Base-by-base conservation (phyloP, 2,888 invertebrate genomes). In the Belgica antarctica region DNA sequence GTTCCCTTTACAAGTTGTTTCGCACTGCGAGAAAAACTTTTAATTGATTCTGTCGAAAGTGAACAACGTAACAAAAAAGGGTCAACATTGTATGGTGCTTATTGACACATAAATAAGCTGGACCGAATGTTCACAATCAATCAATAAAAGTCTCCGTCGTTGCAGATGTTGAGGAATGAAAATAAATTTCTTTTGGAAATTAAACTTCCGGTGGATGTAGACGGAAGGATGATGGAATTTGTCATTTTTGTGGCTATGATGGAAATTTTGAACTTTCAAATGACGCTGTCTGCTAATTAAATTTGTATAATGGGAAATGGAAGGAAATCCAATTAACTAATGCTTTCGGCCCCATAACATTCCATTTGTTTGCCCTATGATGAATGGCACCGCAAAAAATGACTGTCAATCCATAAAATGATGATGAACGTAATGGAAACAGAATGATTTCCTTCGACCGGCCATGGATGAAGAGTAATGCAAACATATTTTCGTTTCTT, bases 241-340 rank as follows among this genome's bases (percentile, higher is more conserved):
- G n/a, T n/a, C n/a, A n/a, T n/a, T n/a, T n/a, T n/a, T n/a, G n/a
- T n/a, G n/a, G n/a, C n/a, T n/a, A n/a, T n/a, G n/a, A n/a, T n/a
- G n/a, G n/a, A n/a, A n/a, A 41, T 15, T n/a, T 41, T 10, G n/a
- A 10, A 41, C 10, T n/a, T n/a, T 41, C 41, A 12, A 5, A 41
- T 41, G n/a, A n/a, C 41, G 15, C 5, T n/a, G 41, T 15, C 22
- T 59, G 59, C 27, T 52, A 52, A 52, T 52, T 52, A 59, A 59
- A 59, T 59, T 52, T 52, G 52, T 22, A 52, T 27, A n/a, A 24
- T 59, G 25, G 59, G 27, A 25, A 22, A 52, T 8, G 27, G 59
- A 59, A 59, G 59, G 59, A 59, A 59, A 59, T 59, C 27, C 24
- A 59, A 59, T 59, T 59, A 59, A 27, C 27, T 59, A 59, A 59